Evolutionary conservation across 1,140 invertebrate genomes (phyloP).

Genomic region (Olivierus martensii): DNA sequence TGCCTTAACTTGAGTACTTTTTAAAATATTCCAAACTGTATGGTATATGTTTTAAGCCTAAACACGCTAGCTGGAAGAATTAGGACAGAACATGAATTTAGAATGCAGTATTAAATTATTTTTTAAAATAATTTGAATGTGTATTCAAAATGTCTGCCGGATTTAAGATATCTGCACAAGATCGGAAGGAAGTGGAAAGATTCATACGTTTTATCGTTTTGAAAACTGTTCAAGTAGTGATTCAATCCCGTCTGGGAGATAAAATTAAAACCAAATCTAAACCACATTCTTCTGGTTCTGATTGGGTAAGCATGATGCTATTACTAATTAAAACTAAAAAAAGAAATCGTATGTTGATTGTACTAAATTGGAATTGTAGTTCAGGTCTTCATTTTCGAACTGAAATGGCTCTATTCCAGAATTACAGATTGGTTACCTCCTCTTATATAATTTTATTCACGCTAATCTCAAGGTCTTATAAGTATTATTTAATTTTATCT

Average conservation of each 20-base stretch:
- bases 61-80: too few relatives aligned
- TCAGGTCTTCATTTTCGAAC: background rate
- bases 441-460: background rate
- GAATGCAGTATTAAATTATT: too few relatives aligned
- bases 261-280: constrained; percentile 59
- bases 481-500: background rate
- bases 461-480: background rate
- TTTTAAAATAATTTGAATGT: too few relatives aligned
- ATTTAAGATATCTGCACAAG: constrained; percentile 19
- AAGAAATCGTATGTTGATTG: background rate
- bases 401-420: background rate
- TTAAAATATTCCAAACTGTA: too few relatives aligned
- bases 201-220: constrained; percentile 73
- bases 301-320: constrained; percentile 49
- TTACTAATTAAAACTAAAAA: background rate
- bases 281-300: constrained; percentile 46
- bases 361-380: background rate
- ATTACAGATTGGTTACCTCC: background rate
- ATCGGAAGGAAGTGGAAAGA: constrained; percentile 66
- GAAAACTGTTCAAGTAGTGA: constrained; percentile 77
- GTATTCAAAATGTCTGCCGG: too few relatives aligned
- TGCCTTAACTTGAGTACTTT: too few relatives aligned
- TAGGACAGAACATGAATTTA: too few relatives aligned
- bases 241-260: constrained; percentile 70
- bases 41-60: too few relatives aligned